Evolutionary conservation across 1,140 invertebrate genomes (phyloP).

Genomic region (Caerostris darwini): DNA sequence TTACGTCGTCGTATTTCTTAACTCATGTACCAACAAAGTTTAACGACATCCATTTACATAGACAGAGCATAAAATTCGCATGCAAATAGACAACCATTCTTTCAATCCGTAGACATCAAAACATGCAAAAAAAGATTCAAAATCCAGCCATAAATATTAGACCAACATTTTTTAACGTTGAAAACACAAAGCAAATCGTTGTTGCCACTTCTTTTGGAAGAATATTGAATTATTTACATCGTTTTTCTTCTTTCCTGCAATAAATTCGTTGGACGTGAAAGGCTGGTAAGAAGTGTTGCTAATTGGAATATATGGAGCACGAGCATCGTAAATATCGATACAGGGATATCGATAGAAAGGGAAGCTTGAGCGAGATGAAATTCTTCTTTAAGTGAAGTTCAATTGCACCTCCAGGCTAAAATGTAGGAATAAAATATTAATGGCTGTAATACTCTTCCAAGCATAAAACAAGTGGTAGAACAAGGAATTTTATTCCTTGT

Average conservation of each 20-base stretch:
- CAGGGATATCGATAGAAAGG: not conserved
- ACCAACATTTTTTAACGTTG: not conserved
- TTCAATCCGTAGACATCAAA: not conserved
- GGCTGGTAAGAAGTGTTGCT: not conserved
- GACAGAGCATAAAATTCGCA: not conserved
- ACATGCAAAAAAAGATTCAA: not conserved
- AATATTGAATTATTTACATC: not conserved
- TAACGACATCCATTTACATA: not conserved
- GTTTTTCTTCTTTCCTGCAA: not conserved
- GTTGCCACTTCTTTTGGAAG: not conserved
- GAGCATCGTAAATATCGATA: not conserved
- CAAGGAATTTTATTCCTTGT: not conserved
- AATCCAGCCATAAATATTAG: not conserved
- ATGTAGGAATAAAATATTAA: not conserved
- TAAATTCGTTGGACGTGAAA: not conserved
- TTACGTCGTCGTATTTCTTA: not conserved
- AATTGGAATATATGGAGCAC: not conserved
- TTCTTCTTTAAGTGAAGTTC: not conserved
- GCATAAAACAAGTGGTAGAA: not conserved
- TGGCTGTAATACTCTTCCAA: not conserved
- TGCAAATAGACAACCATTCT: not conserved
- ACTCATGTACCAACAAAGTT: not conserved
- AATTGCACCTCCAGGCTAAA: not conserved
- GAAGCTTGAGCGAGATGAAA: not conserved
- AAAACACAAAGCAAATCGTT: not conserved